Evolutionary conservation across 2,113 vertebrate genomes (phyloP).

Genomic region (Arizona elegans): DNA sequence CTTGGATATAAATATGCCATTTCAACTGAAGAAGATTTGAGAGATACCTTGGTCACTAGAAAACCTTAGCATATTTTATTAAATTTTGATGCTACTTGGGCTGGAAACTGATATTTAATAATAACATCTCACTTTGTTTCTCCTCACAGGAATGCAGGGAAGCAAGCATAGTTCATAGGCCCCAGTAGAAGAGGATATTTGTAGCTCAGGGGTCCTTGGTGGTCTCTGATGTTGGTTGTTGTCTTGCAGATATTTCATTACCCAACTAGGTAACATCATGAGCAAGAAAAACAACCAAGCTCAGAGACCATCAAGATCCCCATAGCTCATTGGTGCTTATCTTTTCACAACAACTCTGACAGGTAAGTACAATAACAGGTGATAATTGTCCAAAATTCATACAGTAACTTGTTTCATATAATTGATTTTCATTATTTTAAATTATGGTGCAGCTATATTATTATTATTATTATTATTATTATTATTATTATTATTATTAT

Average conservation of each 20-base stretch:
- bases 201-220: too few relatives aligned
- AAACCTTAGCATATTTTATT: background rate
- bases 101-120: background rate
- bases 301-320: too few relatives aligned
- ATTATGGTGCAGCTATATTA: background rate
- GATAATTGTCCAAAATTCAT: background rate
- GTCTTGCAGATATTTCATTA: too few relatives aligned
- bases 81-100: background rate
- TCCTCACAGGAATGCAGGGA: background rate
- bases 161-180: too few relatives aligned
- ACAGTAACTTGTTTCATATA: background rate
- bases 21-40: constrained; percentile 63
- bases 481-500: too few relatives aligned
- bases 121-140: background rate
- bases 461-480: too few relatives aligned
- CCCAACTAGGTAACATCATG: too few relatives aligned
- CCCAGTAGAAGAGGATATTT: background rate
- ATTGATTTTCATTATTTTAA: background rate
- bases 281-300: too few relatives aligned
- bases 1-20: constrained; percentile 69
- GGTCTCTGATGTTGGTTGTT: too few relatives aligned
- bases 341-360: background rate
- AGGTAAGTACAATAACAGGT: background rate
- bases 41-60: constrained; percentile 28
- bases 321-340: background rate